phyloP scores from a whole-genome alignment of 2,888 invertebrate species.

The Deladenus siricidicola region DNA sequence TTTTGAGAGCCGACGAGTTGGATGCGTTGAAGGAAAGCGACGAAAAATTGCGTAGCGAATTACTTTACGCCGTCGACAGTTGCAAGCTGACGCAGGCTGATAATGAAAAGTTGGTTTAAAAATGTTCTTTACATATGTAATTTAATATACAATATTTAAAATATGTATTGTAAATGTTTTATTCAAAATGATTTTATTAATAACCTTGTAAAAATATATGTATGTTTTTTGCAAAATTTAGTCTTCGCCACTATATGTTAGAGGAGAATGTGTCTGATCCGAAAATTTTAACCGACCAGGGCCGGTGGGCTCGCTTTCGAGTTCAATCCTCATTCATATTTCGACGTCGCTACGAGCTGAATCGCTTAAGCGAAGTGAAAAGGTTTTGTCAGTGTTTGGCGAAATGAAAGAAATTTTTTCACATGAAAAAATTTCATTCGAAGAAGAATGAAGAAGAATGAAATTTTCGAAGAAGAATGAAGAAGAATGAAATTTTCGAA shows the following conservation, averaged over 20 bases:
- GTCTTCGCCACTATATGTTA: slow-evolving; percentile 9
- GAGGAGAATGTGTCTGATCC: slow-evolving; percentile 8
- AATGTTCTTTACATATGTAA: no score
- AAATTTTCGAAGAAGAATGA: no score
- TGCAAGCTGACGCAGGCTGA: slow-evolving; percentile 5
- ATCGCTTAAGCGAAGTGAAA: slow-evolving; percentile 16
- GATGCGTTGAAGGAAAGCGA: slow-evolving; percentile 8
- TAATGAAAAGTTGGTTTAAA: slow-evolving; percentile 6
- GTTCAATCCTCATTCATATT: slow-evolving; percentile 19
- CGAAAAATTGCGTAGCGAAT: slow-evolving; percentile 2
- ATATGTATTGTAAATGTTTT: no score
- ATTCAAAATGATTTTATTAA: no score
- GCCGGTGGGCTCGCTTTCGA: slow-evolving; percentile 16
- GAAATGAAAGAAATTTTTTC: no score
- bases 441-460: no score
- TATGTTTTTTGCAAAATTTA: no score
- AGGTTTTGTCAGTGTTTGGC: no score
- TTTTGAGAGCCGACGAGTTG: slow-evolving; percentile 10
- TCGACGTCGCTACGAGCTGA: slow-evolving; percentile 17
- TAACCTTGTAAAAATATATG: no score
- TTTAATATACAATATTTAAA: no score
- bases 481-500: no score
- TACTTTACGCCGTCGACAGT: neutral
- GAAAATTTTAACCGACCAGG: slow-evolving; percentile 1
- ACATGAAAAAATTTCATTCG: no score